Conservation (phyloP, 2,888 invertebrate genomes). For the Helicoverpa assulta region DNA sequence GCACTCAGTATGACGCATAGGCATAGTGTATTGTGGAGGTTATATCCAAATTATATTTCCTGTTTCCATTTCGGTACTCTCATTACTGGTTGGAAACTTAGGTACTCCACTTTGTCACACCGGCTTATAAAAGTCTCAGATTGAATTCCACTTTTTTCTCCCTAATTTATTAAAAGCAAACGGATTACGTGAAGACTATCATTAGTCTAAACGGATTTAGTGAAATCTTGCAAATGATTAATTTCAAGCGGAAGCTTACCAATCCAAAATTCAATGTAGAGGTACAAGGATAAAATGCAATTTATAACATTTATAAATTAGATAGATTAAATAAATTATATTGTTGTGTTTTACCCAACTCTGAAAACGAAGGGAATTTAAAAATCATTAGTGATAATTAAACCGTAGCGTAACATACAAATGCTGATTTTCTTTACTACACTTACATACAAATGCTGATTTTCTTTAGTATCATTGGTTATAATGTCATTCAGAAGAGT, state of each 20-base stretch:
- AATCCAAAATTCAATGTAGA: conserved; percentile 15
- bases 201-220: background rate
- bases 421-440: too few relatives aligned
- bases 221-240: conserved; percentile 2
- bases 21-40: conserved; percentile 8
- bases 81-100: conserved; percentile 14
- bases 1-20: conserved; percentile 45
- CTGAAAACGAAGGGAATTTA: background rate
- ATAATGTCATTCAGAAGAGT: background rate
- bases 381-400: too few relatives aligned
- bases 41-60: conserved; percentile 18
- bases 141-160: conserved; percentile 7
- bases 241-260: conserved; percentile 23
- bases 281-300: conserved; percentile 13
- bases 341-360: background rate
- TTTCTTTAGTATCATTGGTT: background rate
- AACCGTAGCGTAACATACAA: background rate
- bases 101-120: conserved; percentile 20
- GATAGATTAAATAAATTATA: conserved; percentile 19
- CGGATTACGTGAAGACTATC: too few relatives aligned
- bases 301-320: conserved; percentile 1
- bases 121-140: background rate
- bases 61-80: conserved; percentile 20
- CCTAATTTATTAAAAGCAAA: too few relatives aligned
- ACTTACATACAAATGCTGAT: too few relatives aligned